These are phyloP conservation scores for Heteropelma amictum DNA, from an alignment of 2,888 invertebrate species.

Conservation along the genomic window DNA sequence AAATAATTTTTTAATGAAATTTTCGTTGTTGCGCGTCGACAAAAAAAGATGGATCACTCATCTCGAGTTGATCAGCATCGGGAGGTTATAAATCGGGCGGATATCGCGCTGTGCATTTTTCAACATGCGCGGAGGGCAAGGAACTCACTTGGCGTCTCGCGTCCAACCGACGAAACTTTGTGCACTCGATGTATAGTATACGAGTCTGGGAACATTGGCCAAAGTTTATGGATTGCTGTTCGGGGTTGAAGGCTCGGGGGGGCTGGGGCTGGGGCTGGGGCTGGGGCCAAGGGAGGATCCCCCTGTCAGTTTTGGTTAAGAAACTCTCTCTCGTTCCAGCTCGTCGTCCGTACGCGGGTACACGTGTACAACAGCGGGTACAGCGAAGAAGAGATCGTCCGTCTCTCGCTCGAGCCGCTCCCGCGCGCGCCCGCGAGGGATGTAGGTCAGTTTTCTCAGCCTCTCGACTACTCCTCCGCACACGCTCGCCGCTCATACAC, in stretches of 20 bases:
- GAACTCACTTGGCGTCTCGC: slow-evolving; percentile 12
- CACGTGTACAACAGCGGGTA: not conserved
- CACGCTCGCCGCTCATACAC: slow-evolving; percentile 66
- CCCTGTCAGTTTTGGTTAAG: slow-evolving; percentile 54
- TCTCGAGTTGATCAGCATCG: no score
- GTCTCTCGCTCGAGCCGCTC: slow-evolving; percentile 42
- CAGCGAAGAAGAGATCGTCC: not conserved
- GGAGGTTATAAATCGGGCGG: no score
- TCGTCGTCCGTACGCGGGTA: not conserved
- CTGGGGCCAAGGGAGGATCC: no score
- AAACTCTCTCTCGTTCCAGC: slow-evolving; percentile 27
- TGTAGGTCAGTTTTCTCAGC: slow-evolving; percentile 75
- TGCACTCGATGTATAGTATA: not conserved
- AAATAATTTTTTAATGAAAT: no score
- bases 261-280: no score
- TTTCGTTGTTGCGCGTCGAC: no score
- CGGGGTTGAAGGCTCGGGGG: slow-evolving; percentile 40
- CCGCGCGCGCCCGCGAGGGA: slow-evolving; percentile 57
- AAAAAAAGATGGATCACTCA: no score
- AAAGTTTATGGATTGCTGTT: slow-evolving; percentile 52
- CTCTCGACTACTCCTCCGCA: slow-evolving; percentile 52
- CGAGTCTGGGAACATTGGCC: slow-evolving; percentile 9
- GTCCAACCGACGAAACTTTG: not conserved
- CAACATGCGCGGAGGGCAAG: not conserved
- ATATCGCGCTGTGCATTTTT: no score